Base-by-base conservation (phyloP, 2,797 vertebrate genomes). In the Sebastes melanostomus region DNA sequence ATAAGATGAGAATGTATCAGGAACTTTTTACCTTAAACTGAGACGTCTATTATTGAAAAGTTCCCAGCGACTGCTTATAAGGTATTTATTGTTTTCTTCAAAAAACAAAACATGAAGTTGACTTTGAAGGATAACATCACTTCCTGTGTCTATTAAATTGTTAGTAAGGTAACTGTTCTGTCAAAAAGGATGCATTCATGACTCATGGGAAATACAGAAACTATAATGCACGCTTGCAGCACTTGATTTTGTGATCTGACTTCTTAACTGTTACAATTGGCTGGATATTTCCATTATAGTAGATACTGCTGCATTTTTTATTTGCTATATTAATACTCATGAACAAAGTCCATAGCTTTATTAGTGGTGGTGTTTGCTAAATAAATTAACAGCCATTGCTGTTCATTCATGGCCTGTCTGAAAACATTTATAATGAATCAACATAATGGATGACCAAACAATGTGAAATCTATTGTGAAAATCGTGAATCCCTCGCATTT, bases 401-500 rank as follows among this genome's bases (percentile, higher is more conserved):
- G 0, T 16, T 75, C 11, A 29, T 25, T 18, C 12, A 12, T 38
- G 36, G 36, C 12, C 11, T 4, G 8, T 29, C 5, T 38, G 34
- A 54, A 61, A 34, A 32, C 3, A 22, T 46, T 4, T 4, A 6
- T 29, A 54, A 63, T 10, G 4, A 24, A 29, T 50, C 0, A 71
- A 46, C 11, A 50, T 59, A 34, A 20, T 50, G 2, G 1, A 16
- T 36, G 36, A 27, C 11, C 4, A 42, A 63, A 77, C 3, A 55
- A 16, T 2, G 0, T 18, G 1, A 55, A 27, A 62, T 29, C 0
- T 52, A 36, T 6, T 38, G 4, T 2, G 3, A 56, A 25, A 56
- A 18, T 34, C 4, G 2, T 0, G 0, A 42, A 5, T 42, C 9
- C 6, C 2, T 8, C 3, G 1, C 18, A n/a, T 60, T n/a, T 46